A percentile compares a stretch with the other conserved stretches of the same genome.
These are phyloP conservation scores for Tauraco hartlaubi DNA, from an alignment of 2,797 vertebrate species.

Conservation along the genomic window DNA sequence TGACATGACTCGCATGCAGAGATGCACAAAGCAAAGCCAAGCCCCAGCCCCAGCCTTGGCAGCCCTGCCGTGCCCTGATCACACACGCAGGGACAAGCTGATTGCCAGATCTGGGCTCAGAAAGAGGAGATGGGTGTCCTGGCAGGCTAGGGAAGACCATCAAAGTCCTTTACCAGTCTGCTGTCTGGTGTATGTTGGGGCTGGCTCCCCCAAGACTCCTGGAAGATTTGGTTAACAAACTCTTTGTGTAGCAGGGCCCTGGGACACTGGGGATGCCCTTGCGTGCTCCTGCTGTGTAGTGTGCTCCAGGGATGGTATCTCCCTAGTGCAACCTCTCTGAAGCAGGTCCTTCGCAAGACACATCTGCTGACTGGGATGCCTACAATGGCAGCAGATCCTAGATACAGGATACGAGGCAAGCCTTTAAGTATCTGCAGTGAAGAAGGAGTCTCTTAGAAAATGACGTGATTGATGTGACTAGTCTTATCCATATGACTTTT, in stretches of 20 bases:
- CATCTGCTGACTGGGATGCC: neutral
- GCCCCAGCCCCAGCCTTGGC: neutral
- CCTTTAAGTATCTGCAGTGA: neutral
- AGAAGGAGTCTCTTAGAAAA: constrained; percentile 2
- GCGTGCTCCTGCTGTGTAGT: neutral
- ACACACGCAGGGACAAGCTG: neutral
- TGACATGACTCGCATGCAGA: neutral
- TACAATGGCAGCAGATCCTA: neutral
- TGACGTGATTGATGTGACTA: neutral
- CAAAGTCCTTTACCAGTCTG: neutral
- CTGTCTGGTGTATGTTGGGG: neutral
- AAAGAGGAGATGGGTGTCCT: neutral
- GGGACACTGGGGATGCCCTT: neutral
- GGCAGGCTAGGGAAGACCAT: neutral
- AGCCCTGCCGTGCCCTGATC: neutral
- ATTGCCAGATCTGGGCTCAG: neutral
- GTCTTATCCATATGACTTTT: neutral
- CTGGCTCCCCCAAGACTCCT: neutral
- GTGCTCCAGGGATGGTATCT: neutral
- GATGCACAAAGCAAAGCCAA: constrained; percentile 40
- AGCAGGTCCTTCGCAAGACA: neutral
- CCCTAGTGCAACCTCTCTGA: neutral
- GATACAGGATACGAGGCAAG: neutral
- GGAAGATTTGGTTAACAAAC: neutral
- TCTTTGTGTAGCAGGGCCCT: neutral